These are phyloP conservation scores for Chelmon rostratus DNA, from an alignment of 2,797 vertebrate species.

Conservation along the genomic window DNA sequence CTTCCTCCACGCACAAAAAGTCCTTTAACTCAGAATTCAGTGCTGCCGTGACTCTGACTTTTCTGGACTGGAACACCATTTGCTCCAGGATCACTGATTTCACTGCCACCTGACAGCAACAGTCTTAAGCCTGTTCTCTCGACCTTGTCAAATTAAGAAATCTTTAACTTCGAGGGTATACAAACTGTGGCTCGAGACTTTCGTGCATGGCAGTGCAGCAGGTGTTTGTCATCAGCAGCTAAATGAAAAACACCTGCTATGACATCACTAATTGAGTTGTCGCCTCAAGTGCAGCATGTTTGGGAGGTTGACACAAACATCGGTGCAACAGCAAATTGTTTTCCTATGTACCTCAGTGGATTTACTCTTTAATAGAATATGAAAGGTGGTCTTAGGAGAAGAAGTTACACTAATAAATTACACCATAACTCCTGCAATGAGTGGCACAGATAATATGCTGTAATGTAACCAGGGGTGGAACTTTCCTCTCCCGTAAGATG, in stretches of 20 bases:
- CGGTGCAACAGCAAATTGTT: background rate
- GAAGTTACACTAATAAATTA: background rate
- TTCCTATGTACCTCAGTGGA: background rate
- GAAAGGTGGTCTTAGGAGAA: background rate
- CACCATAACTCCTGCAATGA: conserved; percentile 12
- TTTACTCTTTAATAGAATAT: conserved; percentile 1
- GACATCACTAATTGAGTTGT: background rate
- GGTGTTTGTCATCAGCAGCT: background rate
- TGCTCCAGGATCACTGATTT: background rate
- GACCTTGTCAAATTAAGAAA: background rate
- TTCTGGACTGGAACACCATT: background rate
- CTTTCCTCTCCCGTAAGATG: conserved; percentile 11
- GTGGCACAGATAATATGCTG: conserved; percentile 3
- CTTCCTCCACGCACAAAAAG: background rate
- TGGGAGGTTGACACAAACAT: background rate
- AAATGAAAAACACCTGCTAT: conserved; percentile 1
- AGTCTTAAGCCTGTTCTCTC: too few species aligned
- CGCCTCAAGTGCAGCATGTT: background rate
- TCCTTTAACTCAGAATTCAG: background rate
- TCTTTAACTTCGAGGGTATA: background rate
- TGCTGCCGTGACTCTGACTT: background rate
- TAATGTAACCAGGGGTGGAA: background rate
- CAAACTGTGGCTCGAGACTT: background rate
- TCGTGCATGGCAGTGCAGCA: background rate
- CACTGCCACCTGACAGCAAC: background rate